Evolutionary conservation across 2,113 vertebrate genomes (phyloP).

Genomic region (Raphicerus campestris): DNA sequence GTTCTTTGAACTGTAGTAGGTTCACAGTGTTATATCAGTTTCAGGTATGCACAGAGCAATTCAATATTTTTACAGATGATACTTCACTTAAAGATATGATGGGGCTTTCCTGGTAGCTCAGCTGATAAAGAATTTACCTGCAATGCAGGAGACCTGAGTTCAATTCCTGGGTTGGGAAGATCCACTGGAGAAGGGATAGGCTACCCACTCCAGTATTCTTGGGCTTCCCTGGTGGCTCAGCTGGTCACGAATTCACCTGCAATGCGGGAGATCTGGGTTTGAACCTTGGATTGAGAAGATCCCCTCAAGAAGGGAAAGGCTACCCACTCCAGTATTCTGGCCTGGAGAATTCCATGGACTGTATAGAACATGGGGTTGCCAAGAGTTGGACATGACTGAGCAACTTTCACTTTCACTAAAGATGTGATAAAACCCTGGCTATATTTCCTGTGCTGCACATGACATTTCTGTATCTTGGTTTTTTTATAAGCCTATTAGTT

Average conservation of each 20-base stretch:
- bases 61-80: background rate
- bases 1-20: background rate
- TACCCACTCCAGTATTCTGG: background rate
- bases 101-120: background rate
- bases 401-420: background rate
- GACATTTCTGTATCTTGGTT: background rate
- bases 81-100: background rate
- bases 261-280: accelerated
- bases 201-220: background rate
- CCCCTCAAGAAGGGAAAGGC: background rate
- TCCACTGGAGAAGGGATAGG: background rate
- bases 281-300: background rate
- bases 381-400: accelerated
- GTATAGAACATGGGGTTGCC: background rate
- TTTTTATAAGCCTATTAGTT: background rate
- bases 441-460: background rate
- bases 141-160: background rate
- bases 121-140: background rate
- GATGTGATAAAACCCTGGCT: background rate
- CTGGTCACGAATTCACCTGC: background rate
- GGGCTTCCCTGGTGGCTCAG: background rate
- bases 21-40: background rate
- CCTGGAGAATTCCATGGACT: background rate
- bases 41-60: background rate
- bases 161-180: background rate